Evolutionary conservation across 2,888 invertebrate species (phyloP), one percentile per base, ranked within the genome.

Genomic region (Lycia hirtaria): DNA sequence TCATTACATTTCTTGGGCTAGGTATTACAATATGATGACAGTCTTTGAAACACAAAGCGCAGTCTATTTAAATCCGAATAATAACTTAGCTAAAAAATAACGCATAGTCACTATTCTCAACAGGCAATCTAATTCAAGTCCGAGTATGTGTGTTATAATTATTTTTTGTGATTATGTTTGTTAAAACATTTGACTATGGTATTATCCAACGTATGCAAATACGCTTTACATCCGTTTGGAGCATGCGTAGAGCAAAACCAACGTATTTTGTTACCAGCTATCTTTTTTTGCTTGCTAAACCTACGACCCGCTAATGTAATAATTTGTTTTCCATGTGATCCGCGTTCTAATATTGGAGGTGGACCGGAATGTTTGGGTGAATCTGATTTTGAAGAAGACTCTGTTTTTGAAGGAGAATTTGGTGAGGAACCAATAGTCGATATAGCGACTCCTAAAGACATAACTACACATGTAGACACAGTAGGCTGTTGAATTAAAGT

Each of bases 161-260:
- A 14, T 22, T n/a, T 24, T 38, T 43, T 45, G 15, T 55, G 51
- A 14, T 43, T 48, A 28, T 48, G 52, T 37, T 24, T 24, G 24
- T 52, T 43, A 22, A n/a, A 40, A 43, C n/a, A 50, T 47, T 56
- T 58, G 4, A 53, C 17, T 3, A 62, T 26, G 2, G 47, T 38
- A 22, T 51, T 41, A 3, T 45, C 15, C 15, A 15, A 7, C 9
- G 33, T 33, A 33, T 48, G 19, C 60, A 60, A 3, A 33, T 35
- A n/a, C 0, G 33, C 35, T 17, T 15, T 35, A 10, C 35, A 35
- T 35, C 55, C 4, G 37, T 30, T 47, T 33, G n/a, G 45, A 20
- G 4, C 24, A 22, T 49, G 28, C 4, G 47, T 44, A 14, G 60
- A 49, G 15, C 60, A 60, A 9, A 28, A 28, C 61, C 57, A 62